Percentiles rank a stretch among this genome's conserved stretches.
phyloP scores from a whole-genome alignment of 2,113 vertebrate species.

The Phyllostomus hastatus region DNA sequence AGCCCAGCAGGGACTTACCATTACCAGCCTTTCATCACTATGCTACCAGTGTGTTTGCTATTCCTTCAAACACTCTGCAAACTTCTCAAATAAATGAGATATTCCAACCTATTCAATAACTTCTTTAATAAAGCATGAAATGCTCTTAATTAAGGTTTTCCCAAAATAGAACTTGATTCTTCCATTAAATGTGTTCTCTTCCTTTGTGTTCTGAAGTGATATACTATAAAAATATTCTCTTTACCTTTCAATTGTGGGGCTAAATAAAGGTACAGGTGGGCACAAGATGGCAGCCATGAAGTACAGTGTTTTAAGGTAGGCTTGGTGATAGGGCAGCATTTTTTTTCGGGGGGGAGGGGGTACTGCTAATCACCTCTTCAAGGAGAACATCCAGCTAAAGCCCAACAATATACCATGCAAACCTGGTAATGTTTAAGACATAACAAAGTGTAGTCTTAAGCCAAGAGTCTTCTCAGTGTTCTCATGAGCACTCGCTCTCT shows the following conservation, averaged over 20 bases:
- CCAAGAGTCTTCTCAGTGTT: not conserved
- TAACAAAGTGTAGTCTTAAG: not conserved
- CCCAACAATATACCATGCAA: not conserved
- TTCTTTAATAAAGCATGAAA: not conserved
- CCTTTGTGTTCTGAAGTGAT: not conserved
- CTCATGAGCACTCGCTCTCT: not conserved
- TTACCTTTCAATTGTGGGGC: not conserved
- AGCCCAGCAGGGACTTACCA: not conserved
- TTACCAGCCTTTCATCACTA: not conserved
- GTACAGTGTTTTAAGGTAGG: not conserved
- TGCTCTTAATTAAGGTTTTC: not conserved
- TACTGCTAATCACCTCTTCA: not conserved
- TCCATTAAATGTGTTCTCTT: not conserved
- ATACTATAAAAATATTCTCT: not conserved
- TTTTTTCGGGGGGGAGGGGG: not conserved
- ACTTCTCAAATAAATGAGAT: not conserved
- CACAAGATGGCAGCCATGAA: not conserved
- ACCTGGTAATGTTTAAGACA: not conserved
- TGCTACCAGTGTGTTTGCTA: not conserved
- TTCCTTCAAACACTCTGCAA: not conserved
- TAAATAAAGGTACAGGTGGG: not conserved
- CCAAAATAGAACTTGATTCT: not conserved
- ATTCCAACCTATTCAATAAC: not conserved
- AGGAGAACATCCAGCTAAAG: not conserved
- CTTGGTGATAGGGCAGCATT: not conserved